Conservation (phyloP, 2,888 invertebrate genomes). For the Heliconius sara region DNA sequence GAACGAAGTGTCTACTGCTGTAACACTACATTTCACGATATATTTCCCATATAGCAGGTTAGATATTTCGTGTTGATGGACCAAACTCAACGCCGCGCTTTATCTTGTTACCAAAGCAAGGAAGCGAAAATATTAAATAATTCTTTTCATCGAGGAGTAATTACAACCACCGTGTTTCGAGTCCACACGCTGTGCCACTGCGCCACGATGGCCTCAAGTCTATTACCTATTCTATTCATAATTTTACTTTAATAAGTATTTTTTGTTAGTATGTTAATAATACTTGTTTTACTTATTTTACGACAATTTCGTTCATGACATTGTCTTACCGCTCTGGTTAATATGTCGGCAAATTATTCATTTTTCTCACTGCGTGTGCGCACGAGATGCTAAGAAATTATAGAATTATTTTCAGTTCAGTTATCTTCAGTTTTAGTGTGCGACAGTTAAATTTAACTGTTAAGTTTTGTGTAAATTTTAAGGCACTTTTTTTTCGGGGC, state of each 20-base stretch:
- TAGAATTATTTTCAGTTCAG: neutral
- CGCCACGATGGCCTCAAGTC: neutral
- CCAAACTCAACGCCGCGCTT: neutral
- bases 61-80: too few relatives aligned
- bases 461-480: neutral
- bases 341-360: conserved; percentile 20
- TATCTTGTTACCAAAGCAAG: neutral
- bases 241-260: neutral
- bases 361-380: conserved; percentile 6
- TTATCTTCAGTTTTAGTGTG: neutral
- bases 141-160: neutral
- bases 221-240: too few relatives aligned
- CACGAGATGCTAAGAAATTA: conserved; percentile 29
- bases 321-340: conserved; percentile 30
- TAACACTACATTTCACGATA: too few relatives aligned
- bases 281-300: neutral
- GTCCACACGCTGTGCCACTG: too few relatives aligned
- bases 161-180: neutral
- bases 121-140: neutral
- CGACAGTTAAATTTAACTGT: neutral
- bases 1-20: too few relatives aligned
- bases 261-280: neutral
- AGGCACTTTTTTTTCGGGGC: too few relatives aligned
- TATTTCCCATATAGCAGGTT: neutral
- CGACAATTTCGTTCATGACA: conserved; percentile 26